Conservation (phyloP, 2,797 vertebrate species). For the Platyrinchus mystaceus region DNA sequence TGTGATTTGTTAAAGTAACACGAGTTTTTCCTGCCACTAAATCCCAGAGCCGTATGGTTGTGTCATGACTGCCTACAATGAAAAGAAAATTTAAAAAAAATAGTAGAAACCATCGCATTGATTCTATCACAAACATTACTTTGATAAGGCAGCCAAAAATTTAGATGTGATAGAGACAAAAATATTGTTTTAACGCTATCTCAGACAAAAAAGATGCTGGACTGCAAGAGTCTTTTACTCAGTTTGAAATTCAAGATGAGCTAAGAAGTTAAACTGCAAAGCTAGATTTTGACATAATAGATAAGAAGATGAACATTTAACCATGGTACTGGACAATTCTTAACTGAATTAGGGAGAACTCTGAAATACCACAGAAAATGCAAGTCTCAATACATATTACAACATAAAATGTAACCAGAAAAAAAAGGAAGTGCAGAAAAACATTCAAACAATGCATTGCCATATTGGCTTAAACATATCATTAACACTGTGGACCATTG, state of each 20-base stretch:
- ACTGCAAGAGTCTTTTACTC: neutral
- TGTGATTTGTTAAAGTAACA: conserved; percentile 98
- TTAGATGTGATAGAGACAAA: neutral
- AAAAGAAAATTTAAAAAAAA: neutral
- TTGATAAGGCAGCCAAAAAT: neutral
- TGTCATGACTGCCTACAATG: conserved; percentile 91
- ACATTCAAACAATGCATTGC: neutral
- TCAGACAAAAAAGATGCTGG: neutral
- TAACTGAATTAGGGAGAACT: neutral
- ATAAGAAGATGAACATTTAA: neutral
- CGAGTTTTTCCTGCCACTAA: conserved; percentile 96
- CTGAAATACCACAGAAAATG: neutral
- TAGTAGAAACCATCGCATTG: neutral
- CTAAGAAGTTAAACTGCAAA: neutral
- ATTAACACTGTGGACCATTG: neutral
- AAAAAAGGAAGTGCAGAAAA: neutral
- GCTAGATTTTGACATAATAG: neutral
- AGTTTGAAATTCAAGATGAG: neutral
- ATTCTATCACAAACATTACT: neutral
- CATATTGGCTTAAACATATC: neutral
- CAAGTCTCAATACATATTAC: neutral
- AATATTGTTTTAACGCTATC: neutral
- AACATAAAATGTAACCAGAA: neutral
- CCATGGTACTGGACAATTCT: neutral
- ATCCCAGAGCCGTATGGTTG: conserved; percentile 97